These are phyloP conservation scores for Archaeoteleia sp. DNA, from an alignment of 2,888 invertebrate genomes.

Conservation along the genomic window DNA sequence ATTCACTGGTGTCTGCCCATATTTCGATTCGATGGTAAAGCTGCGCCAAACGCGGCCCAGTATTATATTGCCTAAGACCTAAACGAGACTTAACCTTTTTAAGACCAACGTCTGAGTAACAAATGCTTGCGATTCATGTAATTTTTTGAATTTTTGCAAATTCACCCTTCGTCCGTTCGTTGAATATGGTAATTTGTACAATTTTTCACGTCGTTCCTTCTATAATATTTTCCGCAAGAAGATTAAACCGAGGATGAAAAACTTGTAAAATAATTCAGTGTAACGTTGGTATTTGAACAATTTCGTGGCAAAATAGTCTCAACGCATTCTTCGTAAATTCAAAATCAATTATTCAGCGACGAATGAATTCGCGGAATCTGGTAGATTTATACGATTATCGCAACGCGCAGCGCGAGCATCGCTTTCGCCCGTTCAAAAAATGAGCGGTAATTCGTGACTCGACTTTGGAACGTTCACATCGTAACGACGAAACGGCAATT, in stretches of 20 bases:
- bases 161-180: too few species aligned
- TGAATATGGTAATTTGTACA: too few species aligned
- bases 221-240: conserved; percentile 19
- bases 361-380: conserved; percentile 32
- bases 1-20: too few species aligned
- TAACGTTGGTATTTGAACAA: conserved; percentile 29
- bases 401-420: conserved; percentile 14
- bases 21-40: too few species aligned
- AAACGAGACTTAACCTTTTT: too few species aligned
- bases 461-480: not conserved
- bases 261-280: conserved; percentile 22
- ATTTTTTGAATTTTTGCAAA: too few species aligned
- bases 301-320: conserved; percentile 33
- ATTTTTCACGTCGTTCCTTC: too few species aligned
- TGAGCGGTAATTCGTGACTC: not conserved
- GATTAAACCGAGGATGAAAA: conserved; percentile 23
- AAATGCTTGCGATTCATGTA: too few species aligned
- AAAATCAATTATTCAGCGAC: conserved; percentile 28
- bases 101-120: too few species aligned
- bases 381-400: conserved; percentile 29
- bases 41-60: too few species aligned
- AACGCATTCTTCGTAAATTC: conserved; percentile 28
- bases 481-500: conserved; percentile 1
- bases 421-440: not conserved
- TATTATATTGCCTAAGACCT: too few species aligned